Percentiles rank a stretch among this genome's conserved stretches.
Evolutionary conservation across 2,888 invertebrate species (phyloP).

Genomic region (Idaea aversata): DNA sequence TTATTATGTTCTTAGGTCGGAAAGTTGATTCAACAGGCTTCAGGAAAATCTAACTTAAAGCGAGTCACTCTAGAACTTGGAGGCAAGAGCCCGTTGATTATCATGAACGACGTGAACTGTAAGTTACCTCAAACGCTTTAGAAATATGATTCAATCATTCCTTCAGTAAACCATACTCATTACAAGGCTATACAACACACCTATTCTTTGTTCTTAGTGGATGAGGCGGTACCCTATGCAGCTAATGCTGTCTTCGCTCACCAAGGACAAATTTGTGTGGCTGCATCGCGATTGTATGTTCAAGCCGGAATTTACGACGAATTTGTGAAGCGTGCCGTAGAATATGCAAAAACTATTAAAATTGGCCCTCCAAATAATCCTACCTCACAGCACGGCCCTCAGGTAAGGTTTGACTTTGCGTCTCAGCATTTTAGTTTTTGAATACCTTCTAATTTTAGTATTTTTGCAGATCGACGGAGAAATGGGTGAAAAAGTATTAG

Average conservation of each 20-base stretch:
- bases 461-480: constrained; percentile 81
- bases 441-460: not conserved
- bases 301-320: constrained; percentile 85
- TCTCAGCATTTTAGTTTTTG: no score
- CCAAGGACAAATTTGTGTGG: constrained; percentile 57
- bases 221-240: constrained; percentile 47
- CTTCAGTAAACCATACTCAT: no score
- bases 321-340: constrained; percentile 86
- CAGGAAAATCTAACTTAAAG: constrained; percentile 89
- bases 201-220: constrained; percentile 37
- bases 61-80: constrained; percentile 90
- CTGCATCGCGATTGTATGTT: constrained; percentile 57
- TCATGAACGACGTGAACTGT: constrained; percentile 89
- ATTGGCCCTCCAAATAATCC: constrained; percentile 79
- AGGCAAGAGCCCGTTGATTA: constrained; percentile 91
- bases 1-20: constrained; percentile 61
- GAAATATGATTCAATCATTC: no score
- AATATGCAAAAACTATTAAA: constrained; percentile 82
- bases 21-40: constrained; percentile 82
- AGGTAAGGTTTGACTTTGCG: constrained; percentile 18
- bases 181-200: not conserved
- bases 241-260: constrained; percentile 45
- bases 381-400: constrained; percentile 48
- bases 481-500: constrained; percentile 87
- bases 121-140: constrained; percentile 38